Base-by-base conservation (phyloP, 2,113 vertebrate genomes). In the Psilopogon haemacephalus region DNA sequence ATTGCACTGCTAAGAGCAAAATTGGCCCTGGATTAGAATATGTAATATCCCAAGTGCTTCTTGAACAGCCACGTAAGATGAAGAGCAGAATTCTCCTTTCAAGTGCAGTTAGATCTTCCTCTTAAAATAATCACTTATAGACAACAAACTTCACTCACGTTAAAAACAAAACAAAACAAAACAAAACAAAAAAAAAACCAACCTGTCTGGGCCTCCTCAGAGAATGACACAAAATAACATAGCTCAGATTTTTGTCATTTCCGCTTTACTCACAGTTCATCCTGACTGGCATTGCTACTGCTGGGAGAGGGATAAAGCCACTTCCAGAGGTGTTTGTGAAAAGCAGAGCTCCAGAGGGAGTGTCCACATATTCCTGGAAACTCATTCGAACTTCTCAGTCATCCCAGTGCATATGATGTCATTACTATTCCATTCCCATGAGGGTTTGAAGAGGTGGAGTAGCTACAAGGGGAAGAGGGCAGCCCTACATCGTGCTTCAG, bases 361-460 rank as follows among this genome's bases (percentile, higher is more conserved):
- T 9, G 9, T 10, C 42, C 32, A 48, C 2, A 0, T 6, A 2
- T 28, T 59, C 24, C 78, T 64, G 62, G 67, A 55, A 81, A 59
- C 37, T 63, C 21, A 24, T 62, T 84, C 82, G 2, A 4, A 64
- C 78, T 33, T 63, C 54, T 54, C 52, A 55, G 8, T 18, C 60
- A 70, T n/a, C 32, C 65, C 56, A 58, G 15, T 17, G 62, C 13
- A 14, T 1, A 1, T 14, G 48, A 8, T 75, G 32, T 55, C 13
- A 3, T 11, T 5, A 2, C 17, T 21, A 8, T 55, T 23, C 65
- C 35, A 28, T 68, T 84, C 28, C 59, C 40, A 26, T 4, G 8
- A 50, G 60, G 26, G n/a, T 12, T 46, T 1, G 3, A 54, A 65
- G 30, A 12, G 1, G 2, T 56, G 15, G 5, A 4, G 0, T 20